Evolutionary conservation across 1,140 invertebrate genomes (phyloP).

Genomic region (Anastrepha obliqua): DNA sequence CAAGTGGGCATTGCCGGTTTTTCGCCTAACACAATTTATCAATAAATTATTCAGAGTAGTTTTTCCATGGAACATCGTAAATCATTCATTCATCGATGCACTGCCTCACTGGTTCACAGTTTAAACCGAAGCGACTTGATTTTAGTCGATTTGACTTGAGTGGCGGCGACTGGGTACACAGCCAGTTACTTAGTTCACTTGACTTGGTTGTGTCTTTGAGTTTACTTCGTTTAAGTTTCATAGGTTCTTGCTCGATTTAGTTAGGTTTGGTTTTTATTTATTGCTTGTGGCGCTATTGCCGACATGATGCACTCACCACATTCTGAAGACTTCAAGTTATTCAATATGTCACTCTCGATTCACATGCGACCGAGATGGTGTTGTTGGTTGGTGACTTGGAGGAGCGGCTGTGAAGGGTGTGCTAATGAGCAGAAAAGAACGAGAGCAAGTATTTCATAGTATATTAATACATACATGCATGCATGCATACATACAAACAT

Average conservation of each 20-base stretch:
- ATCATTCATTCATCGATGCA: slow-evolving; percentile 60
- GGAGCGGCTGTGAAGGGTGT: background rate
- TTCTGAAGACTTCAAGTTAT: slow-evolving; percentile 55
- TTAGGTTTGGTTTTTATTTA: slow-evolving; percentile 56
- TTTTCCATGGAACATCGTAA: slow-evolving; percentile 58
- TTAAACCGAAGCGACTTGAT: slow-evolving; percentile 32
- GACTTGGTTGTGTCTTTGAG: slow-evolving; percentile 24
- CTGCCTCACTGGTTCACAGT: slow-evolving; percentile 38
- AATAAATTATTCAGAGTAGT: slow-evolving; percentile 58
- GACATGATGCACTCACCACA: slow-evolving; percentile 58
- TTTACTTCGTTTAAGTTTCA: slow-evolving; percentile 25
- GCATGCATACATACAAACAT: too few relatives aligned
- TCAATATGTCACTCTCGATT: slow-evolving; percentile 54
- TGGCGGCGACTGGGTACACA: slow-evolving; percentile 16
- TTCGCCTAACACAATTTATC: slow-evolving; percentile 49
- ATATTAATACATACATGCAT: background rate
- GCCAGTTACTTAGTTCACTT: slow-evolving; percentile 25
- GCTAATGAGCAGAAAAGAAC: background rate
- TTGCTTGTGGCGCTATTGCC: slow-evolving; percentile 51
- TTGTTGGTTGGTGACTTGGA: background rate
- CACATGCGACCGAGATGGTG: slow-evolving; percentile 9
- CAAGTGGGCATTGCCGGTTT: slow-evolving; percentile 48
- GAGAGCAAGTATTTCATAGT: background rate
- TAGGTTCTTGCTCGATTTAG: slow-evolving; percentile 18
- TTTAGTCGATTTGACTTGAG: slow-evolving; percentile 3